Evolutionary conservation across 2,888 invertebrate genomes (phyloP).

Genomic region (Subacronicta megacephala): DNA sequence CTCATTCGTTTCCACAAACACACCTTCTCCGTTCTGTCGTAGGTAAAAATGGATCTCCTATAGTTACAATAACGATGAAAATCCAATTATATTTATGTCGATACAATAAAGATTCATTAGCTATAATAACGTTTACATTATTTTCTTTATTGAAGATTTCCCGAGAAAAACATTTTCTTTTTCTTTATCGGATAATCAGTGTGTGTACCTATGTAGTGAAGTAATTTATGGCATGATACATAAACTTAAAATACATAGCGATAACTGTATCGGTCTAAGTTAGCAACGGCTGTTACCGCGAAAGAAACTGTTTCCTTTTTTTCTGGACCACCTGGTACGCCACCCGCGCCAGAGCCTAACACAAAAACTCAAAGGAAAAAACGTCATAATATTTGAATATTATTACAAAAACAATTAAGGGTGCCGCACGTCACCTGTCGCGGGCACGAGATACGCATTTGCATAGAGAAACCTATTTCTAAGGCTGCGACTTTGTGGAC

Average conservation of each 20-base stretch:
- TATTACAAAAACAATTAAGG: conserved; percentile 89
- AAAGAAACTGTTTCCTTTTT: conserved; percentile 77
- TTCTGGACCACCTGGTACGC: conserved; percentile 86
- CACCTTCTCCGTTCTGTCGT: too few relatives aligned
- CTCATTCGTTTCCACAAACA: too few relatives aligned
- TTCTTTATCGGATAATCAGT: conserved; percentile 5
- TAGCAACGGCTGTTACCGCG: conserved; percentile 80
- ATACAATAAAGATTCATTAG: conserved; percentile 24
- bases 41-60: too few relatives aligned
- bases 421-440: conserved; percentile 88
- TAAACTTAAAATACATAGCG: conserved; percentile 10
- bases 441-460: conserved; percentile 86
- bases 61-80: neutral
- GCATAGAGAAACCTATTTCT: conserved; percentile 84
- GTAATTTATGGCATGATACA: conserved; percentile 2
- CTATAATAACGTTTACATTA: conserved; percentile 9
- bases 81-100: conserved; percentile 7
- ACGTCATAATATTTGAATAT: conserved; percentile 89
- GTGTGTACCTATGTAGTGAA: too few relatives aligned
- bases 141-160: conserved; percentile 7
- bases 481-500: conserved; percentile 64
- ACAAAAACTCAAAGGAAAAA: conserved; percentile 82
- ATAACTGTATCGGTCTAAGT: conserved; percentile 50
- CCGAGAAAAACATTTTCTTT: conserved; percentile 17
- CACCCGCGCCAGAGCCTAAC: conserved; percentile 79